Evolutionary conservation across 1,140 invertebrate genomes (phyloP).

Genomic region (Calosoma granatense): DNA sequence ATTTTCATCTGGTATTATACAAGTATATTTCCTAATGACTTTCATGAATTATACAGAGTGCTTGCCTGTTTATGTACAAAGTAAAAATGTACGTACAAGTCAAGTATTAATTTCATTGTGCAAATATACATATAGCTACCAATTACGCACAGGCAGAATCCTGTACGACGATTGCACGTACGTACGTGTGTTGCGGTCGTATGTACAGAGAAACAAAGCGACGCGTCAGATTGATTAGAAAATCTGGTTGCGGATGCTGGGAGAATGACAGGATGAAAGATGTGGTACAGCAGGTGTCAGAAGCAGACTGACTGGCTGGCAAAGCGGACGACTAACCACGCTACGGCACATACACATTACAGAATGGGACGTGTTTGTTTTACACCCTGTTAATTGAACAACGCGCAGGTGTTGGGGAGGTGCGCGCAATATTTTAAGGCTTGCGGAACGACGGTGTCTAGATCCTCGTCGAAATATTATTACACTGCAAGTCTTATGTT

Average conservation of each 20-base stretch:
- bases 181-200: no score
- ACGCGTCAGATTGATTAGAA: background rate
- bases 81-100: no score
- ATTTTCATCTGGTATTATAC: no score
- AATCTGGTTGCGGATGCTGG: background rate
- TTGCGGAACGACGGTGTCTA: background rate
- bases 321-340: background rate
- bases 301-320: background rate
- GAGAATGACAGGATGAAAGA: background rate
- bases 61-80: no score
- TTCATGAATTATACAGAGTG: no score
- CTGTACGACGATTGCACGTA: no score
- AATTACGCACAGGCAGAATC: no score
- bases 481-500: background rate
- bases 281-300: background rate
- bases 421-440: background rate
- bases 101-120: no score
- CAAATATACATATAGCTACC: no score
- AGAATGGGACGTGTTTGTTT: no score
- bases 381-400: conserved; percentile 4
- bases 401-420: background rate
- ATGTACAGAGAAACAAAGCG: no score
- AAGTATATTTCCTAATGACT: no score
- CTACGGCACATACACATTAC: background rate
- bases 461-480: background rate